Base-by-base conservation (phyloP, 1,140 invertebrate species). In the Pomacea maculata region DNA sequence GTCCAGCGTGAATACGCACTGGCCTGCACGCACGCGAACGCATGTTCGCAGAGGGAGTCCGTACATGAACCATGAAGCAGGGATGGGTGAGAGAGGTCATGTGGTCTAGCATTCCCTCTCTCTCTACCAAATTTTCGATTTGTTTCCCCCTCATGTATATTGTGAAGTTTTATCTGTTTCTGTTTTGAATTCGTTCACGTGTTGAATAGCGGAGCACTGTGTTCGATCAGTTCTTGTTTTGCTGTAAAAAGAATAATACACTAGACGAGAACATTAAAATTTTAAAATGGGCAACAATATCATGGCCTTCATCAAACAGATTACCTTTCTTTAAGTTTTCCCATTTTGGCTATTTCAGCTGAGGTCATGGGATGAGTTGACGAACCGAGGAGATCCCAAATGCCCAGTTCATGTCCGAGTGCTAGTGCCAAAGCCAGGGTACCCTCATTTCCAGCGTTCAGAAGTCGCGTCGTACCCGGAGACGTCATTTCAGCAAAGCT, bases 271-370 rank as follows among this genome's bases (percentile, higher is more conserved):
- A 61, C 57, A 14, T 14, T 57, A 14, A 0, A 61, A 61, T 61
- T 61, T 14, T 0, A 14, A 61, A 4, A 11, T 14, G 57, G 57
- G 15, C 57, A 61, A 8, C 57, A 61, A 61, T 57, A 57, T 61
- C 57, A 8, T 17, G 15, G 57, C 2, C 11, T 2, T 17, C 4
- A 10, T 14, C 11, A 11, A 25, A 65, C 11, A 19, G 45, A 25
- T 55, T 75, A 75, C 79, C 79, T 74, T 67, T 80, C 79, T 55
- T 80, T 80, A n/a, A 80, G 72, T 45, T 64, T 67, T 57, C 61
- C 79, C 45, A 75, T 80, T n/a, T 80, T 72, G n/a, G 79, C 79
- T 54, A 80, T 80, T 15, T 80, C 79, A 45, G 15, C 61, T 67
- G 57, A 72, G 19, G 79, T 80, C 45, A 80, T 54, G 29, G 72